A percentile compares a stretch with the other conserved stretches of the same genome.
phyloP scores from a whole-genome alignment of 2,113 vertebrate species.

The Mohoua ochrocephala region DNA sequence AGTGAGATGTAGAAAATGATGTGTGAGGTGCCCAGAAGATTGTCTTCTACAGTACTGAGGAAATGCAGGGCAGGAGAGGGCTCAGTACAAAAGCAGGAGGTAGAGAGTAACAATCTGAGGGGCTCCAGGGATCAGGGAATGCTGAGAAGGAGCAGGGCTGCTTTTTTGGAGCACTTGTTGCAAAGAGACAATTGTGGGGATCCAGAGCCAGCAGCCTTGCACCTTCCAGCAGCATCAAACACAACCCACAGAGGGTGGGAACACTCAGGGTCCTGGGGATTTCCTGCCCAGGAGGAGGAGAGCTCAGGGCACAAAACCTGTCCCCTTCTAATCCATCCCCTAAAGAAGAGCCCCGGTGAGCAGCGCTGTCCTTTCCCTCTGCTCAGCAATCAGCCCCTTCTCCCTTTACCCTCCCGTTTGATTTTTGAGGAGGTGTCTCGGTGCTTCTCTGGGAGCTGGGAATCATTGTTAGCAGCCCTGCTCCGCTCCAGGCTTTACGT shows the following conservation, averaged over 20 bases:
- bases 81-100: background rate
- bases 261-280: background rate
- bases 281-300: background rate
- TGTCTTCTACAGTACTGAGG: fast-evolving
- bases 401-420: background rate
- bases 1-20: background rate
- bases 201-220: background rate
- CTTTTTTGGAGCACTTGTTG: background rate
- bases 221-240: background rate
- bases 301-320: background rate
- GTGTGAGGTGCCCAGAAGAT: background rate
- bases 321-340: background rate
- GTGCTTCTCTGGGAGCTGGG: conserved; percentile 21
- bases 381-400: background rate
- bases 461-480: conserved; percentile 40
- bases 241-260: background rate
- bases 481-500: conserved; percentile 22
- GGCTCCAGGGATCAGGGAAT: background rate
- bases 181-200: background rate
- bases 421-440: conserved; percentile 8
- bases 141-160: background rate
- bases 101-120: fast-evolving
- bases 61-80: background rate
- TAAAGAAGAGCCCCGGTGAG: background rate
- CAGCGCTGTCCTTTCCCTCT: background rate